Base-by-base conservation (phyloP, 2,888 invertebrate species). In the Phortica okadai region DNA sequence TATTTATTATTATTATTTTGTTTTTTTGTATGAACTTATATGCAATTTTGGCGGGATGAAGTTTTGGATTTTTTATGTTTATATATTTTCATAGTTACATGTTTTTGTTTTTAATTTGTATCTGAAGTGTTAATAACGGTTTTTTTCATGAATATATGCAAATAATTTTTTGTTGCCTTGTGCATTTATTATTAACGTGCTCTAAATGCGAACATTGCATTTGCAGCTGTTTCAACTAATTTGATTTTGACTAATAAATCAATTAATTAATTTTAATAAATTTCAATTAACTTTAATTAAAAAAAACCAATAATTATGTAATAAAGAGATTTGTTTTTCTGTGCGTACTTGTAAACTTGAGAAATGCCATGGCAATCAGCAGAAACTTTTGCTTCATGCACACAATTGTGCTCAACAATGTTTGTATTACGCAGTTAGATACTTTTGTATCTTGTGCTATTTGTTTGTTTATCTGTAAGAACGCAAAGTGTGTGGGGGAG, bases 41-140 rank as follows among this genome's bases (percentile, higher is more conserved):
- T 80, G 76, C 80, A 77, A 78, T 74, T 74, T 85, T 85, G 85
- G 85, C 85, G 87, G 85, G 85, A 72, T 72, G 70, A 72, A 72
- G 50, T 81, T 58, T 59, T 58, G 73, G 42, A 54, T 62, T 25
- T 62, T 16, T 58, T 72, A 59, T 25, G 64, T 75, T 50, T 56
- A 75, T 74, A 74, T 74, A 70, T 74, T 64, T 74, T 54, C 76
- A 75, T 66, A 69, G 70, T 56, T 72, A 33, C 10, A 50, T 72
- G 16, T 50, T 72, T 72, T 54, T 72, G 4, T 72, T 42, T 41
- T n/a, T 42, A 16, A 11, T 70, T 41, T 42, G 62, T 66, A 73
- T 16, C 16, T 59, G 14, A 41, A 41, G 72, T 14, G 50, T 50
- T 8, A 11, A 14, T 33, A 33, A 33, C 33, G 4, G 1, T 33